phyloP scores from a whole-genome alignment of 1,140 invertebrate species.

The Colletes gigas region DNA sequence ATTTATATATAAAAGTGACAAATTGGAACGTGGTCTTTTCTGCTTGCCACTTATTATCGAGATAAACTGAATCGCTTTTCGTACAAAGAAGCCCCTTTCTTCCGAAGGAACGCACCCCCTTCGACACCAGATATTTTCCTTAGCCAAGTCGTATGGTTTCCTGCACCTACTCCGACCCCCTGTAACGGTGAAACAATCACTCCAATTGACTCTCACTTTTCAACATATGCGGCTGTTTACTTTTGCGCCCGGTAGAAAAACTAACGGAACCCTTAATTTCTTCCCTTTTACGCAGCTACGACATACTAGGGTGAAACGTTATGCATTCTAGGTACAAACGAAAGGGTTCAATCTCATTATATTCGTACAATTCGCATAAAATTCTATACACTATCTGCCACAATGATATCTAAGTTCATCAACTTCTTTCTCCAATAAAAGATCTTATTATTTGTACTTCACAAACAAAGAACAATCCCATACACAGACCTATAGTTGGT shows the following conservation, averaged over 20 bases:
- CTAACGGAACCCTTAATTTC: not conserved
- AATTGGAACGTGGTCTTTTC: not conserved
- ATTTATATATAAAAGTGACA: not conserved
- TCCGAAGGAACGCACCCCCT: slow-evolving; percentile 44
- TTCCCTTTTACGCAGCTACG: not conserved
- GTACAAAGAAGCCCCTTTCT: slow-evolving; percentile 59
- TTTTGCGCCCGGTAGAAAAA: not conserved
- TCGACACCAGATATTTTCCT: slow-evolving; percentile 63
- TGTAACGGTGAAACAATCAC: slow-evolving; percentile 30
- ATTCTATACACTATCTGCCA: not conserved
- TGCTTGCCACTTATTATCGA: not conserved
- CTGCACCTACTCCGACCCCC: slow-evolving; percentile 34
- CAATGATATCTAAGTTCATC: no score
- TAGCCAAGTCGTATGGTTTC: slow-evolving; percentile 58
- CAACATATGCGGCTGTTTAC: not conserved
- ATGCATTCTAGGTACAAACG: no score
- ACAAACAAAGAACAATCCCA: no score
- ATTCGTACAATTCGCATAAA: not conserved
- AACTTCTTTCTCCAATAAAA: no score
- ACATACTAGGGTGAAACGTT: no score
- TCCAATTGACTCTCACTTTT: slow-evolving; percentile 16
- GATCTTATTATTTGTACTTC: no score
- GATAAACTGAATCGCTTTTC: slow-evolving; percentile 34
- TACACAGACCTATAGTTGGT: not conserved
- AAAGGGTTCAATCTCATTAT: no score